phyloP scores from a whole-genome alignment of 2,797 vertebrate species.

The Centropyge bicolor region DNA sequence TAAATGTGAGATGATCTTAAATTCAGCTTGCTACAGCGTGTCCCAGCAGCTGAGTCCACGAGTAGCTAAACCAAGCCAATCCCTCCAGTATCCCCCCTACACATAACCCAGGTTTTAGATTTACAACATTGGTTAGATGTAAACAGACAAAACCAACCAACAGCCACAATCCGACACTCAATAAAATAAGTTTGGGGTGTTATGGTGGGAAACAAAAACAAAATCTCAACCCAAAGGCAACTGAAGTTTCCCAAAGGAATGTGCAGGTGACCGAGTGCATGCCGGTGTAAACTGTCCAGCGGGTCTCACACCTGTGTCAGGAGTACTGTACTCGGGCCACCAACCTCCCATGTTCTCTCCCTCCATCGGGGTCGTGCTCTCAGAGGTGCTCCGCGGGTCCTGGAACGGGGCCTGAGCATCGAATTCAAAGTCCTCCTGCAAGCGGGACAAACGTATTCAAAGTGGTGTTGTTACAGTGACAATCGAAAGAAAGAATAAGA shows the following conservation, averaged over 20 bases:
- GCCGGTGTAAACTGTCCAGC: conserved; percentile 89
- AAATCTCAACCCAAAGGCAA: conserved; percentile 57
- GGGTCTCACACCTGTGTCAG: conserved; percentile 92
- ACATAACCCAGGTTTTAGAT: not conserved
- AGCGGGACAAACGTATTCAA: rapidly evolving
- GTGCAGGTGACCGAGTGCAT: conserved; percentile 86
- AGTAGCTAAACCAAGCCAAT: conserved; percentile 26
- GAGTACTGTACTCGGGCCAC: conserved; percentile 95
- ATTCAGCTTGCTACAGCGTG: conserved; percentile 15
- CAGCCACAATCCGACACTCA: conserved; percentile 55
- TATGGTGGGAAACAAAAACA: conserved; percentile 53
- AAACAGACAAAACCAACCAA: conserved; percentile 37
- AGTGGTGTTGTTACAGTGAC: too few relatives aligned
- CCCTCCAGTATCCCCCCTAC: not conserved
- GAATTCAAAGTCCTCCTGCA: conserved; percentile 90
- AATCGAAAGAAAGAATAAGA: too few relatives aligned
- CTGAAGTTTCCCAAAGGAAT: conserved; percentile 45
- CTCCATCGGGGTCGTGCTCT: conserved; percentile 87
- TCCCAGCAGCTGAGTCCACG: conserved; percentile 1
- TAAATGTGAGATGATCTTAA: conserved; percentile 3
- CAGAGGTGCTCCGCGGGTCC: conserved; percentile 80
- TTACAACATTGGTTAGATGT: conserved; percentile 31
- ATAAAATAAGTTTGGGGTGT: conserved; percentile 40
- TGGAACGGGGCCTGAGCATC: conserved; percentile 83
- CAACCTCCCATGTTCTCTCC: conserved; percentile 99